A percentile compares a stretch with the other conserved stretches of the same genome.
These are phyloP conservation scores for Characodon lateralis DNA, from an alignment of 2,797 vertebrate species.

Conservation along the genomic window DNA sequence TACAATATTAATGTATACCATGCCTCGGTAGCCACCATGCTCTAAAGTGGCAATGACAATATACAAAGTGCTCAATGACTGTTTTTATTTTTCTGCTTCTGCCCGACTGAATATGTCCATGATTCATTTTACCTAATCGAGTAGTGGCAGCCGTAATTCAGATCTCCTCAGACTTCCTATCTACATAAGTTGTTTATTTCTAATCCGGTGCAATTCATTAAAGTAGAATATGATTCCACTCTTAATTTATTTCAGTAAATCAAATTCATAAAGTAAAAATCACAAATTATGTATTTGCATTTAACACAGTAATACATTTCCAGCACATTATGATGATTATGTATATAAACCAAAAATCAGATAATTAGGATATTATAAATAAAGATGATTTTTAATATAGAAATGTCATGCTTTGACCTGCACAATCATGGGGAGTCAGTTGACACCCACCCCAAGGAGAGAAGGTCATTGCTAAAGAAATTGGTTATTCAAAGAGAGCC, in stretches of 20 bases:
- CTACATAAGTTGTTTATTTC: background rate
- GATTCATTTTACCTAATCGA: constrained; percentile 43
- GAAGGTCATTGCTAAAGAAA: background rate
- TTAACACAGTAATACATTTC: background rate
- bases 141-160: constrained; percentile 18
- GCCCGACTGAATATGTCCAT: constrained; percentile 59
- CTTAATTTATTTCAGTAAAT: background rate
- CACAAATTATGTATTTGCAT: background rate
- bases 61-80: constrained; percentile 69
- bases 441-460: background rate
- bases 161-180: constrained; percentile 22
- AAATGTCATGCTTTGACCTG: background rate
- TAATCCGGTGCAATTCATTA: background rate
- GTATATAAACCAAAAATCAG: background rate
- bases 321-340: background rate
- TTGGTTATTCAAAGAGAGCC: background rate
- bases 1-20: constrained; percentile 76
- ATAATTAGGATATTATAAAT: background rate
- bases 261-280: background rate
- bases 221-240: background rate
- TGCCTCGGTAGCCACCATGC: constrained; percentile 49
- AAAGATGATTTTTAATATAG: background rate
- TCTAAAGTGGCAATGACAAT: constrained; percentile 70
- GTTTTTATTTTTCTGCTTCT: constrained; percentile 60
- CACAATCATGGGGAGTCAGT: background rate